Evolutionary conservation across 2,888 invertebrate genomes (phyloP), one percentile per base, ranked within the genome.

Genomic region (Pachymerium ferrugineum): DNA sequence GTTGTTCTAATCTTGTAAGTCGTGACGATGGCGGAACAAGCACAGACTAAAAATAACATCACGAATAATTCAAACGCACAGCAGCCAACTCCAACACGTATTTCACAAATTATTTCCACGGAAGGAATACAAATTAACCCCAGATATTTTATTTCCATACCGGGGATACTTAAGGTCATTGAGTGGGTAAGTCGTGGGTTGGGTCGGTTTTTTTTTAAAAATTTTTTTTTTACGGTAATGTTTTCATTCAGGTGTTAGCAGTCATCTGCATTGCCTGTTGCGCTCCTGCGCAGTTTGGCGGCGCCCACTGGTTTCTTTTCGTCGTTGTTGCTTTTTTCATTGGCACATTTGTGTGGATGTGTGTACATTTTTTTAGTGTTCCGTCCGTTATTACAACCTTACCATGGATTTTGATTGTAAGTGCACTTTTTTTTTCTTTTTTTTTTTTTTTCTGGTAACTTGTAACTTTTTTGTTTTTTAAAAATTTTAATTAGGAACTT

Each of bases 201-300:
- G n/a, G n/a, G n/a, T n/a, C n/a, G n/a, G n/a, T n/a, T n/a, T n/a
- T 38, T 38, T 16, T 38, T 16, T 38, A 14, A 38, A 38, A 16
- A 16, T 16, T 16, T 38, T 12, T 30, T 71, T 29, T 69, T 70
- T 75, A 3, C 16, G 38, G 14, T 70, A 76, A 78, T 76, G 79
- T 79, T 78, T 77, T 75, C 87, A 14, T 89, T 68, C 88, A 94
- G 94, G 78, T 90, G 71, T 81, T 94, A 76, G 94, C 93, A 76
- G 91, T 94, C 76, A 85, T 94, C 79, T 93, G 93, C 80, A 92
- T 94, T 91, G 86, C 90, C 14, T 86, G 90, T 77, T 91, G 89
- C 1, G 89, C 93, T 1, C 91, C 93, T 5, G 88, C 88, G 0
- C 83, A 82, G 78, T 77, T 83, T 62, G 80, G 83, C 22, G 88